Evolutionary conservation across 2,113 vertebrate genomes (phyloP).

Genomic region (Cricetomys ansorgei): DNA sequence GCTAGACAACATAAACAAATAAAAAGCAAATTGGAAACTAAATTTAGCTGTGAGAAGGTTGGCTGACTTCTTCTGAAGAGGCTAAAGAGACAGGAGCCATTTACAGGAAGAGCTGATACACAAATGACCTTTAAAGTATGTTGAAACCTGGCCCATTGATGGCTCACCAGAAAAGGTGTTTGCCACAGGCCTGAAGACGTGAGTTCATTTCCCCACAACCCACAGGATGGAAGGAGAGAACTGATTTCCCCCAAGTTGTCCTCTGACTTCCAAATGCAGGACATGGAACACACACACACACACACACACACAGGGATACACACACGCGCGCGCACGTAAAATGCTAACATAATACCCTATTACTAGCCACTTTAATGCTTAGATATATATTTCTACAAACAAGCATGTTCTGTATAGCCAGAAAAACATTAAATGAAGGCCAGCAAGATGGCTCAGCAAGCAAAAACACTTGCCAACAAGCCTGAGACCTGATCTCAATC

Average conservation of each 20-base stretch:
- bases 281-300: not conserved
- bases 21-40: not conserved
- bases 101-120: not conserved
- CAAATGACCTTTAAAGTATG: not conserved
- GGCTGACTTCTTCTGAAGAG: constrained; percentile 38
- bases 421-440: not conserved
- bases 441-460: not conserved
- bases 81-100: not conserved
- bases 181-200: not conserved
- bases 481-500: not conserved
- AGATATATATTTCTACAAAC: not conserved
- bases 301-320: not conserved
- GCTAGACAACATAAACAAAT: constrained; percentile 48
- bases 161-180: not conserved
- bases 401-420: not conserved
- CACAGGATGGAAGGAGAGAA: not conserved
- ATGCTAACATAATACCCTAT: not conserved
- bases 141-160: not conserved
- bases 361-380: not conserved
- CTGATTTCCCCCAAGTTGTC: not conserved
- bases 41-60: constrained; percentile 1
- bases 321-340: not conserved
- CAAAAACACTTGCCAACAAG: not conserved
- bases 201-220: not conserved
- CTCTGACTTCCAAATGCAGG: not conserved